phyloP scores from a whole-genome alignment of 2,888 invertebrate genomes.

The Dromius quadrimaculatus region DNA sequence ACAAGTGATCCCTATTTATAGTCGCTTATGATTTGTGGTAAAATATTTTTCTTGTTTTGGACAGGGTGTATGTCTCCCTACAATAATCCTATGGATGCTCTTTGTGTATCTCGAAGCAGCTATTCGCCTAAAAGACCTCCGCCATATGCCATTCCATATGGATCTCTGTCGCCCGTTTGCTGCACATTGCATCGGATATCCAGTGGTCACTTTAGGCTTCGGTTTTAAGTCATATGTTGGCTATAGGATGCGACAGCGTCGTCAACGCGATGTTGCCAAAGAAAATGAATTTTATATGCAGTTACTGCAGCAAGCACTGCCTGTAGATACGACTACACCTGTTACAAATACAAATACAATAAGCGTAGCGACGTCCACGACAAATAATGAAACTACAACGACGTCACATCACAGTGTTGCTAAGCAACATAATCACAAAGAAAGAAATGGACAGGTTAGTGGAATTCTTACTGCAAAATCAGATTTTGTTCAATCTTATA shows the following conservation, averaged over 20 bases:
- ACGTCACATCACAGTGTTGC: conserved; percentile 50
- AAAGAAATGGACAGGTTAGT: conserved; percentile 3
- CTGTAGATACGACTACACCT: conserved; percentile 69
- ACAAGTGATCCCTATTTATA: background rate
- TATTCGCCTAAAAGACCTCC: conserved; percentile 84
- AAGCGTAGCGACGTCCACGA: conserved; percentile 28
- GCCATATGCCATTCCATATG: conserved; percentile 86
- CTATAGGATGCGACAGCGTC: conserved; percentile 89
- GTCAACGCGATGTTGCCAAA: conserved; percentile 92
- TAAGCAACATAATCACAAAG: conserved; percentile 44
- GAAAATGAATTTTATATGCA: conserved; percentile 96
- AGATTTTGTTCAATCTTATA: no score
- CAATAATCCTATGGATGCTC: conserved; percentile 92
- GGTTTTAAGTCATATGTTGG: conserved; percentile 94
- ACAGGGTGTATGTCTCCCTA: conserved; percentile 92
- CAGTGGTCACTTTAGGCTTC: conserved; percentile 94
- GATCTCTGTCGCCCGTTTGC: conserved; percentile 96
- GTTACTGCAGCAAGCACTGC: conserved; percentile 90
- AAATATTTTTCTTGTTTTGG: background rate
- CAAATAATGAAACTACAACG: conserved; percentile 20
- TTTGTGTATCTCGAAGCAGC: conserved; percentile 96
- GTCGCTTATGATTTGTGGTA: background rate
- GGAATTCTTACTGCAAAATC: no score
- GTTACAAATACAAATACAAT: conserved; percentile 56
- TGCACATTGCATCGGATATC: conserved; percentile 89